A percentile compares a stretch with the other conserved stretches of the same genome.
These are phyloP conservation scores for Drosophila pegasa DNA, from an alignment of 2,888 invertebrate species.

Conservation along the genomic window DNA sequence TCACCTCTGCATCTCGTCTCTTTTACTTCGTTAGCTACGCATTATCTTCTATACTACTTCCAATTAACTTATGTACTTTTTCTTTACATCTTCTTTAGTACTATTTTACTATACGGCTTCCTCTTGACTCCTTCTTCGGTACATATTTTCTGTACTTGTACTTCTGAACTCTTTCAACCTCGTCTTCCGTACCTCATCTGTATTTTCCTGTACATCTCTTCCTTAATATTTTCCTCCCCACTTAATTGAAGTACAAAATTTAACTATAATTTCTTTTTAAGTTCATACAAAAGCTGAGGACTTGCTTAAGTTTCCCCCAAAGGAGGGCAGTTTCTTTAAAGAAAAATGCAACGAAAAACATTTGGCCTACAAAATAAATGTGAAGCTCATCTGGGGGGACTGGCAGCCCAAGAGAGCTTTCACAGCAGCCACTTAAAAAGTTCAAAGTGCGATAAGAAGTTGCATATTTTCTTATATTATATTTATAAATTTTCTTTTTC, in stretches of 20 bases:
- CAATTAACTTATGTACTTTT: too few species aligned
- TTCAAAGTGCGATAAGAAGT: conserved; percentile 1
- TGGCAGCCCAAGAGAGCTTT: conserved; percentile 3
- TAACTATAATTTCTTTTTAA: background rate
- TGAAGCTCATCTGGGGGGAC: background rate
- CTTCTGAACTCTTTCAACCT: too few species aligned
- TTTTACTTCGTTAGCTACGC: too few species aligned
- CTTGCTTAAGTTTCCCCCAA: background rate
- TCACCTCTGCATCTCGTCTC: too few species aligned
- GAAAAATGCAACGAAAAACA: background rate
- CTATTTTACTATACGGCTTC: too few species aligned
- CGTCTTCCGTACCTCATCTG: too few species aligned
- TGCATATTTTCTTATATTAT: background rate
- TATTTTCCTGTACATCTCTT: background rate
- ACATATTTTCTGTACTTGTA: too few species aligned
- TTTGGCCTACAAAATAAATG: background rate
- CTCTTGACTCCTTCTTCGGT: too few species aligned
- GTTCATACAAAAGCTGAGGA: background rate
- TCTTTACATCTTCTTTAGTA: too few species aligned
- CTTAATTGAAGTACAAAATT: background rate
- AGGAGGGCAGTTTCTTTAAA: background rate
- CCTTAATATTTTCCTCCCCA: background rate
- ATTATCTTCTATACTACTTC: too few species aligned
- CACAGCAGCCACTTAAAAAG: conserved; percentile 2
- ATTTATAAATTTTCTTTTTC: background rate